Percentiles rank a stretch among this genome's conserved stretches.
phyloP scores from a whole-genome alignment of 2,797 vertebrate genomes.

The Pipistrellus nathusii region DNA sequence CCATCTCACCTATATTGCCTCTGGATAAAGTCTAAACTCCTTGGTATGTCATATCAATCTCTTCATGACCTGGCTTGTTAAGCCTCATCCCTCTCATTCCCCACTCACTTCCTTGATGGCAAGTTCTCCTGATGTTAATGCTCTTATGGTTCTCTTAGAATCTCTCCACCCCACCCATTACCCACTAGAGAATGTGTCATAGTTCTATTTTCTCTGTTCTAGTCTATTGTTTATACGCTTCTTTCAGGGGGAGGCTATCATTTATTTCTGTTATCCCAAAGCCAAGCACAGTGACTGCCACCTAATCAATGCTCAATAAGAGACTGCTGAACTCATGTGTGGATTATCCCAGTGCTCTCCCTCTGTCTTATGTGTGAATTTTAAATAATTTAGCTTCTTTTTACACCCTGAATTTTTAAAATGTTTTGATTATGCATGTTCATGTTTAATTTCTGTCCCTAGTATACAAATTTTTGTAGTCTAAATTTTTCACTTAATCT shows the following conservation, averaged over 20 bases:
- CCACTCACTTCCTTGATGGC: neutral
- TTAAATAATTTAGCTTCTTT: neutral
- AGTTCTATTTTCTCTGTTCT: neutral
- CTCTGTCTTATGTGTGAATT: neutral
- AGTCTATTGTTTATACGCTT: neutral
- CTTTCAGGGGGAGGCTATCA: neutral
- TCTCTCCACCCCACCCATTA: neutral
- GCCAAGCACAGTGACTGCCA: neutral
- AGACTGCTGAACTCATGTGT: neutral
- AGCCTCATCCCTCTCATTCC: neutral
- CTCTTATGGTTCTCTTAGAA: neutral
- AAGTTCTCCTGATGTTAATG: neutral
- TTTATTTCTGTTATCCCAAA: neutral
- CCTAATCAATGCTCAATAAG: neutral
- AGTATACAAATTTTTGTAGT: neutral
- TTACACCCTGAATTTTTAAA: neutral
- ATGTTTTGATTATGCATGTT: neutral
- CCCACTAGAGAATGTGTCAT: no score
- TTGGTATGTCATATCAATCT: neutral
- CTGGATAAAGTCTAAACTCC: neutral
- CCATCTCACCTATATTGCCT: neutral
- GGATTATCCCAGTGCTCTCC: neutral
- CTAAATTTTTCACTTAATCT: neutral
- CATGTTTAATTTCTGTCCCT: constrained; percentile 15
- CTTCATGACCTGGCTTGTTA: neutral